A percentile compares a stretch with the other conserved stretches of the same genome.
Evolutionary conservation across 2,113 vertebrate genomes (phyloP).

Genomic region (Morphnarchus princeps): DNA sequence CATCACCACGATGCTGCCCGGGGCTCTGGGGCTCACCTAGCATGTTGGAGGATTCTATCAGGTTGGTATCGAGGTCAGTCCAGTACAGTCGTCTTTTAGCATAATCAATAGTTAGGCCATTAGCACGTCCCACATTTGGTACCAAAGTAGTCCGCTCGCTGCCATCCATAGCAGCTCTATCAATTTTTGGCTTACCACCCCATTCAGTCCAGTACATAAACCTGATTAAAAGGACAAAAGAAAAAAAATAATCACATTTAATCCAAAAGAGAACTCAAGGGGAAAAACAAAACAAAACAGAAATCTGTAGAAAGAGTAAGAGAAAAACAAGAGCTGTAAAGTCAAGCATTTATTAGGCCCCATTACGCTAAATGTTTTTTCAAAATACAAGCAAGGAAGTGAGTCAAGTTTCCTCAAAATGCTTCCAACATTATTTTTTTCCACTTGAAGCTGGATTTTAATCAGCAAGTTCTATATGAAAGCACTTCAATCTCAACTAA

Average conservation of each 20-base stretch:
- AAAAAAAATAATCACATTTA: neutral
- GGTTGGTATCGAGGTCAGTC: conserved; percentile 94
- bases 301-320: neutral
- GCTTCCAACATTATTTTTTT: conserved; percentile 6
- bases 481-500: neutral
- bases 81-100: conserved; percentile 93
- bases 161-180: conserved; percentile 93
- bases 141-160: conserved; percentile 87
- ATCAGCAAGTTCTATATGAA: neutral
- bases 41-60: conserved; percentile 98
- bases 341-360: neutral
- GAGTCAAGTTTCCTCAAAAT: conserved; percentile 40
- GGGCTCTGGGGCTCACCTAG: conserved; percentile 74
- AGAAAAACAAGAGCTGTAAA: neutral
- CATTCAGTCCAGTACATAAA: conserved; percentile 99
- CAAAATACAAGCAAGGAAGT: neutral
- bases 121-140: conserved; percentile 91
- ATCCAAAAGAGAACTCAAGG: neutral
- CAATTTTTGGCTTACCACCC: conserved; percentile 95
- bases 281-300: neutral
- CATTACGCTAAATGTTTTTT: neutral
- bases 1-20: neutral
- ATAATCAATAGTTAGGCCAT: conserved; percentile 95
- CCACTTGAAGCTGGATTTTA: neutral
- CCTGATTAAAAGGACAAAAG: conserved; percentile 54